Evolutionary conservation across 2,888 invertebrate species (phyloP), one percentile per base, ranked within the genome.

Genomic region (Ganaspis brasiliensis): DNA sequence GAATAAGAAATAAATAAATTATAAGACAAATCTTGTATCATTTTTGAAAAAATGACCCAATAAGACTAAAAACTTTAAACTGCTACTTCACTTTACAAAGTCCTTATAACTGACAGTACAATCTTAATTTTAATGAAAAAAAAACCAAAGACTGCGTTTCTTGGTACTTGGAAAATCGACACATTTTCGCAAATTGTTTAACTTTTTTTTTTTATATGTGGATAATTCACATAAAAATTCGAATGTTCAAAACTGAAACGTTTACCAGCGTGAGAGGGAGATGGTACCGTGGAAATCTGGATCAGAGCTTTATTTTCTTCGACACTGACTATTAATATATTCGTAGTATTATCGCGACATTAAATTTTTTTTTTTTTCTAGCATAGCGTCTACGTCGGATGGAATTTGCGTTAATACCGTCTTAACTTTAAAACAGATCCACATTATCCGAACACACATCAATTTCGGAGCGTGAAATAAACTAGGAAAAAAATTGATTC

Each of bases 171-270:
- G 16, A 61, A 61, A 61, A 16, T 61, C 6, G 40, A 12, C 21
- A 21, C 2, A n/a, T 63, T 57, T 57, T 57, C 6, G 5, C 19
- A 19, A 40, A 21, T 19, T 63, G 14, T 24, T 67, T n/a, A n/a
- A n/a, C n/a, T n/a, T n/a, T n/a, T n/a, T 1, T 24, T 67, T 67
- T 59, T 57, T 31, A 3, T 31, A n/a, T 5, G 14, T 5, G 14
- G 2, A 5, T 49, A 19, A 52, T 26, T 24, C 24, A 24, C 24
- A n/a, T n/a, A 40, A 67, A 21, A 67, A 67, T 45, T 45, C 45
- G 67, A 67, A 67, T 67, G 67, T 67, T 67, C 67, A 67, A 67
- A 67, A 67, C 67, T 67, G 67, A 67, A 67, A 67, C 67, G 45
- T 16, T 67, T 67, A 67, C 45, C 3, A 45, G 45, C 45, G 45